phyloP scores from a whole-genome alignment of 1,140 invertebrate species.

The Fopius arisanus region DNA sequence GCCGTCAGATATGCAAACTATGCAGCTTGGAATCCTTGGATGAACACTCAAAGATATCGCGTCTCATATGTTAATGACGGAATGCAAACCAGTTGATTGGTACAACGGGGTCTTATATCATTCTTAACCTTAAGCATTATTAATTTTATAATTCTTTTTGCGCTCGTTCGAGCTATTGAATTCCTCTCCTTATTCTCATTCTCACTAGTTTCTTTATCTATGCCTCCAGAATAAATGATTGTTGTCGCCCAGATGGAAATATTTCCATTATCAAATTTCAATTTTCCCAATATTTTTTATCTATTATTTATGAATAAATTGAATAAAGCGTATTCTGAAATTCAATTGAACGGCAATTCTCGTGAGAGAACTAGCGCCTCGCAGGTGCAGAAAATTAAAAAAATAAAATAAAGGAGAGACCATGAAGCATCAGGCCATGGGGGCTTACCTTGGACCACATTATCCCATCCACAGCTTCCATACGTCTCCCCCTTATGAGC shows the following conservation, averaged over 20 bases:
- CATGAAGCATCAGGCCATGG: not conserved
- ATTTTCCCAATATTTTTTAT: too few species aligned
- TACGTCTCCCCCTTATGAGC: not conserved
- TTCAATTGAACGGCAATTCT: too few species aligned
- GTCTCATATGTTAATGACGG: conserved; percentile 10
- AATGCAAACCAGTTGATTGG: conserved; percentile 17
- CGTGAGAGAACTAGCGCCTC: too few species aligned
- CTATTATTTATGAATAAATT: not conserved
- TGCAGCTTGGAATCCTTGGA: conserved; percentile 1
- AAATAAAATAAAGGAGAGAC: not conserved
- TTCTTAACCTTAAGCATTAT: conserved; percentile 29
- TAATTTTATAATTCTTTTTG: conserved; percentile 7
- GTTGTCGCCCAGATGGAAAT: not conserved
- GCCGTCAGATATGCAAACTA: not conserved
- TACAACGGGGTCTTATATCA: conserved; percentile 28
- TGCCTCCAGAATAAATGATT: not conserved
- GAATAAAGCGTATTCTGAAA: too few species aligned
- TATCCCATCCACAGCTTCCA: not conserved
- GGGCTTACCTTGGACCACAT: conserved; percentile 29
- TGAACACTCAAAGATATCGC: not conserved
- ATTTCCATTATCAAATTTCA: not conserved
- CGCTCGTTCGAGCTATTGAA: not conserved
- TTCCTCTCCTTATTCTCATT: not conserved
- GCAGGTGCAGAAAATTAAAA: not conserved
- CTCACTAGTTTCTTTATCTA: not conserved